Conservation (phyloP, 2,113 vertebrate species). For the Siniperca chuatsi region DNA sequence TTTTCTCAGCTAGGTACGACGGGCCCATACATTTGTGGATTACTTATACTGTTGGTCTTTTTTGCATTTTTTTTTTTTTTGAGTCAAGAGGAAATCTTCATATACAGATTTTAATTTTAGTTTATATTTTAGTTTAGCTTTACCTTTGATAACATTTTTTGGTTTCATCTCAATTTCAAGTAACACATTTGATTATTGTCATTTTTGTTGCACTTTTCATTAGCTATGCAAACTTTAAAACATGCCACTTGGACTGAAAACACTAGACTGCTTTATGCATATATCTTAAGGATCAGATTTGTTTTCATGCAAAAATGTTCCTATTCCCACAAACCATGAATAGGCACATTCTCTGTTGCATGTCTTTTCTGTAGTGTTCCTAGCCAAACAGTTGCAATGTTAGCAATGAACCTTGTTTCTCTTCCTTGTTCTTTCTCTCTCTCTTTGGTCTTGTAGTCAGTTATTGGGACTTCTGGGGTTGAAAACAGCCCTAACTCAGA, state of each 20-base stretch:
- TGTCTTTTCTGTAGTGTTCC: conserved; percentile 34
- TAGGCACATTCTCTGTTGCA: conserved; percentile 16
- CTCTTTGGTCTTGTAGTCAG: conserved; percentile 72
- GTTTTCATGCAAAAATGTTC: conserved; percentile 22
- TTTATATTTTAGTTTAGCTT: not conserved
- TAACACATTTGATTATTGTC: not conserved
- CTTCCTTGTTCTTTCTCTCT: conserved; percentile 44
- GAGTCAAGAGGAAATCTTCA: not conserved
- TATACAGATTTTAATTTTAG: not conserved
- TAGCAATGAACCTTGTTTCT: conserved; percentile 55
- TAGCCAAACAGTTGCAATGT: conserved; percentile 51
- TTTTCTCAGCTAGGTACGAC: conserved; percentile 16
- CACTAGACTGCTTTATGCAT: not conserved
- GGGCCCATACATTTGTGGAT: conserved; percentile 52
- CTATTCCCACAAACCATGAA: conserved; percentile 14
- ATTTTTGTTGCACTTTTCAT: not conserved
- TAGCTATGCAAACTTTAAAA: not conserved
- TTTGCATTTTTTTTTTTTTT: not conserved
- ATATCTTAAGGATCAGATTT: not conserved
- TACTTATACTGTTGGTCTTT: not conserved
- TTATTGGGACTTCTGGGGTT: conserved; percentile 75
- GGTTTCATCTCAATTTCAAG: not conserved
- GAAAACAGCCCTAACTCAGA: conserved; percentile 53
- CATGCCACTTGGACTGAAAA: not conserved
- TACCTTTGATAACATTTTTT: not conserved